Evolutionary conservation across 2,113 vertebrate genomes (phyloP), one percentile per base, ranked within the genome.

Genomic region (Melospiza georgiana): DNA sequence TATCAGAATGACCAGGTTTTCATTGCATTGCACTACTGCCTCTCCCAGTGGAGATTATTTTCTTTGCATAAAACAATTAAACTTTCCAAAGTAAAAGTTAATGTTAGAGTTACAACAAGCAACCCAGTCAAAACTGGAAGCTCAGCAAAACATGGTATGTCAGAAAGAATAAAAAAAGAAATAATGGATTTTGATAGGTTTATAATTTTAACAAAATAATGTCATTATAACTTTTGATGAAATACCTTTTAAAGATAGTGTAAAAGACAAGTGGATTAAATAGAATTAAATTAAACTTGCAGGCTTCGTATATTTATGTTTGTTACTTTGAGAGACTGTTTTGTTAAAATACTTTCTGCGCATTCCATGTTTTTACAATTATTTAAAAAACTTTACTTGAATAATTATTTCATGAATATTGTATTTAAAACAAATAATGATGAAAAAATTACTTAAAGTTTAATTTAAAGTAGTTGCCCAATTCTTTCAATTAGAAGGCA

Each of bases 131-230:
- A 67, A 78, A 78, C 1, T 55, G 33, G 49, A 74, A 92, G 9
- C 12, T 55, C 49, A 59, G 10, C 21, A 84, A 41, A 66, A 9
- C 9, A 49, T 0, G 0, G 12, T 46, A 15, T 35, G 7, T 16
- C 27, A 78, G 7, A 86, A 73, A 84, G 2, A 5, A 37, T 0
- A 66, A 14, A 37, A 61, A 79, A 52, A 79, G 27, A 10, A 25
- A 2, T 1, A 63, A 49, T 41, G 2, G 12, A 30, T 69, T 76
- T 73, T 86, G 5, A 52, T 31, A 61, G 16, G 16, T 13, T 76
- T 37, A 67, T 6, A 31, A 28, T 89, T 79, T 83, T 73, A 49
- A 57, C 6, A 37, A 20, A 69, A 43, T 51, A 41, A 22, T 37
- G 4, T 24, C 16, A 21, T 10, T 54, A 62, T 77, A 69, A 31